phyloP scores from a whole-genome alignment of 2,888 invertebrate species.

The Archips xylosteana region DNA sequence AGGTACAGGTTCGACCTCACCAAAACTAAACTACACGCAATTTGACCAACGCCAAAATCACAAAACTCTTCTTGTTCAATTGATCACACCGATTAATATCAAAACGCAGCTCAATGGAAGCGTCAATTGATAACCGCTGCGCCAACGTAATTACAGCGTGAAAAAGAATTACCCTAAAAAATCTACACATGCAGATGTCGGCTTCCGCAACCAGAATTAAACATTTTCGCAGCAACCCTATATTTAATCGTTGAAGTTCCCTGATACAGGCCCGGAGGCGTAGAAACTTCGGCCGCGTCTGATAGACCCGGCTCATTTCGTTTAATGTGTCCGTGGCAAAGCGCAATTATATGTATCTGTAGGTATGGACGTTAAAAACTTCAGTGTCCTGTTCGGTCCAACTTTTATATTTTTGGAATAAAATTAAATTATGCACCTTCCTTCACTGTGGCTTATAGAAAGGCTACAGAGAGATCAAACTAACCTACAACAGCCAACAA shows the following conservation, averaged over 20 bases:
- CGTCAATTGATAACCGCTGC: too few relatives aligned
- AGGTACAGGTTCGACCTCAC: too few relatives aligned
- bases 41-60: too few relatives aligned
- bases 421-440: not conserved
- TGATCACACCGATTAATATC: too few relatives aligned
- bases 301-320: conserved; percentile 70
- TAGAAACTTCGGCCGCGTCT: conserved; percentile 68
- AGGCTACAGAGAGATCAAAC: not conserved
- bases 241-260: conserved; percentile 75
- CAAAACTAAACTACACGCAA: too few relatives aligned
- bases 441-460: not conserved
- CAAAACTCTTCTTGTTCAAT: too few relatives aligned
- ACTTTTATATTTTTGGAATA: not conserved
- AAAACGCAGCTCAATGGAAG: too few relatives aligned
- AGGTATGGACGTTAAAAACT: conserved; percentile 36
- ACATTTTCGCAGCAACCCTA: not conserved
- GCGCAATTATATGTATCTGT: conserved; percentile 50
- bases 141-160: not conserved
- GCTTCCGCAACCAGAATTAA: not conserved
- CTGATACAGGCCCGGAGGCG: conserved; percentile 68
- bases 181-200: not conserved
- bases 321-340: conserved; percentile 62
- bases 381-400: not conserved
- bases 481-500: not conserved
- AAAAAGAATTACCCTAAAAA: too few relatives aligned